phyloP scores from a whole-genome alignment of 37 sponge, comb jelly and placozoan species.

The Ephydatia muelleri region DNA sequence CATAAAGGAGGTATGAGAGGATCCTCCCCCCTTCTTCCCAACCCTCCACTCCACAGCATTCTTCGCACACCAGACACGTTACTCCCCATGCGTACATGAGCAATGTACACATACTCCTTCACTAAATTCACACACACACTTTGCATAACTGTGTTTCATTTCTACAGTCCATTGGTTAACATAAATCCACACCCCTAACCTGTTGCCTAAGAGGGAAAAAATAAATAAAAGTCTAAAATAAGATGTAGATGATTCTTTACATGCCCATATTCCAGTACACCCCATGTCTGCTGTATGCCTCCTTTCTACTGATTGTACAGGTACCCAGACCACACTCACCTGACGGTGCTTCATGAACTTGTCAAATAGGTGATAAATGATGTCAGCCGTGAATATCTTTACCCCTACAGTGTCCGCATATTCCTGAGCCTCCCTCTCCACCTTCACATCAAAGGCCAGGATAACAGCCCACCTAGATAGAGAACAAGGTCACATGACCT shows the following conservation, averaged over 20 bases:
- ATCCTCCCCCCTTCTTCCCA: no score
- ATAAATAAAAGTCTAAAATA: no score
- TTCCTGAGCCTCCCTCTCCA: slow-evolving; percentile 97
- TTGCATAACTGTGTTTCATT: background rate
- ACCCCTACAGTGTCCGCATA: slow-evolving; percentile 91
- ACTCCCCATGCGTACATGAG: no score
- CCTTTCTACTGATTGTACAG: slow-evolving; percentile 1
- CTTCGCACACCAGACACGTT: no score
- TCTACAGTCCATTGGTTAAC: no score
- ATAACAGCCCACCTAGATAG: slow-evolving; percentile 98
- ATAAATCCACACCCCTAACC: no score
- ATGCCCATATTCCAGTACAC: background rate
- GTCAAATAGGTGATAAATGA: slow-evolving; percentile 99
- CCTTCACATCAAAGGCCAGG: slow-evolving; percentile 96
- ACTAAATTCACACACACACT: background rate
- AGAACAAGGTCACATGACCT: no score
- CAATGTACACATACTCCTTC: background rate
- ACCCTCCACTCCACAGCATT: no score
- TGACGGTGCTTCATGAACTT: slow-evolving; percentile 91
- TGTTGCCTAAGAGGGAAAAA: no score
- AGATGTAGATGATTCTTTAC: no score
- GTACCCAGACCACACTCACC: slow-evolving; percentile 19
- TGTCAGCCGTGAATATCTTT: slow-evolving; percentile 95
- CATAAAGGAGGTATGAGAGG: background rate
- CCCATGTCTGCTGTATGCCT: slow-evolving; percentile 17